phyloP scores from a whole-genome alignment of 1,140 invertebrate species.

The Aphelenchoides avenae region DNA sequence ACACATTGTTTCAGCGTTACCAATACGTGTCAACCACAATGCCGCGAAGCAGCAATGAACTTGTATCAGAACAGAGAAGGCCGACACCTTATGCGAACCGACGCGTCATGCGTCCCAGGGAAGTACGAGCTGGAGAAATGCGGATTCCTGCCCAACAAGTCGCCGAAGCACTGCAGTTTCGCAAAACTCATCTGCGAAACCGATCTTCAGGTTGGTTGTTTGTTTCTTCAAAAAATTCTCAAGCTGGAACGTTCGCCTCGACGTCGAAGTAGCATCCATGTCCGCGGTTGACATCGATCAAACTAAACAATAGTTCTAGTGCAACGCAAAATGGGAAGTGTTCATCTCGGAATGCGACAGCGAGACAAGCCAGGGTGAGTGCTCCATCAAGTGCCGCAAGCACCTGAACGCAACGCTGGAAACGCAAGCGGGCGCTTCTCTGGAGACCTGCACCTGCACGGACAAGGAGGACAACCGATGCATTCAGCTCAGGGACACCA shows the following conservation, averaged over 20 bases:
- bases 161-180: constrained; percentile 46
- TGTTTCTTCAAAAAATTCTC: not conserved
- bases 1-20: constrained; percentile 44
- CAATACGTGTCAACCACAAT: constrained; percentile 51
- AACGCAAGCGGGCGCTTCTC: constrained; percentile 29
- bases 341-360: constrained; percentile 49
- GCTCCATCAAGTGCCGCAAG: constrained; percentile 41
- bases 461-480: constrained; percentile 49
- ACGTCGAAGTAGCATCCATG: constrained; percentile 4
- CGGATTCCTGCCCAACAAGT: constrained; percentile 43
- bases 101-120: constrained; percentile 46
- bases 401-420: constrained; percentile 47
- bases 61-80: constrained; percentile 50
- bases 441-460: constrained; percentile 44
- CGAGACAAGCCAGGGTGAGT: constrained; percentile 44
- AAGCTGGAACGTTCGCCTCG: too few relatives aligned
- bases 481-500: constrained; percentile 34
- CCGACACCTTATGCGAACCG: constrained; percentile 42
- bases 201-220: constrained; percentile 40
- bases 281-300: too few relatives aligned
- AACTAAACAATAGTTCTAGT: too few relatives aligned
- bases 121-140: constrained; percentile 51
- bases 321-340: constrained; percentile 52
- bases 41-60: constrained; percentile 45
- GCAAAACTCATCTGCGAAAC: constrained; percentile 49